Conservation (phyloP, 2,888 invertebrate genomes). For the Blastobasis adustella region DNA sequence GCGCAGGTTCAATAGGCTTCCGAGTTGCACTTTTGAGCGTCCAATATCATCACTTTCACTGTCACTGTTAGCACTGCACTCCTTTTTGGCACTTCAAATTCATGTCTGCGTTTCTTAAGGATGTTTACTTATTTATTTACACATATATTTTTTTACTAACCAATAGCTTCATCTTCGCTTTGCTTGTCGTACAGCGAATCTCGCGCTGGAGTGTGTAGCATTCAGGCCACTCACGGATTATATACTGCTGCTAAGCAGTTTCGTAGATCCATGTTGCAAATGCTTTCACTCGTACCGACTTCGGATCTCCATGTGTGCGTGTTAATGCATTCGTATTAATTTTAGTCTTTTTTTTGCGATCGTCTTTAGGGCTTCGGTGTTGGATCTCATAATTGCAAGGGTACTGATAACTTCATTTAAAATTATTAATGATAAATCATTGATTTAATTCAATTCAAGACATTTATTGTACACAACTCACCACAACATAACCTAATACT, state of each 20-base stretch:
- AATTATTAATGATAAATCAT: too few species aligned
- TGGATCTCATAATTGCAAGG: too few species aligned
- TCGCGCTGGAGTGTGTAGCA: slow-evolving; percentile 56
- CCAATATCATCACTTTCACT: too few species aligned
- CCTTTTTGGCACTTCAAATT: slow-evolving; percentile 6
- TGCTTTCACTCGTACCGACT: slow-evolving; percentile 55
- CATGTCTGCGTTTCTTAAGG: not conserved
- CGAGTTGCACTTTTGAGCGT: not conserved
- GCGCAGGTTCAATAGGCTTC: slow-evolving; percentile 4
- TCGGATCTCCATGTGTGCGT: slow-evolving; percentile 31
- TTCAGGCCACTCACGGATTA: slow-evolving; percentile 36
- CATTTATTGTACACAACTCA: too few species aligned
- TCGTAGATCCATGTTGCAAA: slow-evolving; percentile 57
- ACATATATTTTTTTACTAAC: slow-evolving; percentile 43
- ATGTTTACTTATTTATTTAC: slow-evolving; percentile 11
- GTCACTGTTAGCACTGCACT: slow-evolving; percentile 24
- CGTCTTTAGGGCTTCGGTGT: not conserved
- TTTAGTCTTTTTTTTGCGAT: slow-evolving; percentile 8
- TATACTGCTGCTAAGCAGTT: slow-evolving; percentile 58
- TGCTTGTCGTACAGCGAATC: slow-evolving; percentile 63
- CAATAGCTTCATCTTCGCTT: slow-evolving; percentile 71
- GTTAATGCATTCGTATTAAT: slow-evolving; percentile 17
- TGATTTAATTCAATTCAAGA: too few species aligned
- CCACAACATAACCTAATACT: too few species aligned
- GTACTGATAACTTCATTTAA: too few species aligned